Conservation (phyloP, 2,888 invertebrate genomes). For the Agrotis ipsilon region DNA sequence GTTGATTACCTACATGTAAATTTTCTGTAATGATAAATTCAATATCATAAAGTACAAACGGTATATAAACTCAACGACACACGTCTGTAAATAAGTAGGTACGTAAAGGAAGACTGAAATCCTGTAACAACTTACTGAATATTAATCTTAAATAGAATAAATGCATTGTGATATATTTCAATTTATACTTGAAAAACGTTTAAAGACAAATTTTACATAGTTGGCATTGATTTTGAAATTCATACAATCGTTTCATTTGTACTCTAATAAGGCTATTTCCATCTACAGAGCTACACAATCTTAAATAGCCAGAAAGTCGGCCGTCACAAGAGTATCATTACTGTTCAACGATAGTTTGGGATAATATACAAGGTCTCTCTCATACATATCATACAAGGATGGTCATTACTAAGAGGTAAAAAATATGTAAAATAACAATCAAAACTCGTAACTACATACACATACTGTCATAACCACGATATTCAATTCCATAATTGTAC, state of each 20-base stretch:
- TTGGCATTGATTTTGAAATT: constrained; percentile 23
- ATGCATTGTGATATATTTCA: constrained; percentile 62
- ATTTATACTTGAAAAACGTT: constrained; percentile 41
- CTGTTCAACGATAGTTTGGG: constrained; percentile 27
- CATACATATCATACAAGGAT: constrained; percentile 32
- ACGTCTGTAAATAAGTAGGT: constrained; percentile 32
- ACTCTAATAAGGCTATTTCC: constrained; percentile 37
- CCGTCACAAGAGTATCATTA: constrained; percentile 20
- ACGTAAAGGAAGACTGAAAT: constrained; percentile 72
- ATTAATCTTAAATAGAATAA: constrained; percentile 67
- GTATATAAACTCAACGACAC: constrained; percentile 44
- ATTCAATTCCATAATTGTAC: constrained; percentile 64
- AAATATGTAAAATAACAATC: constrained; percentile 58
- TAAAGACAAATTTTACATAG: constrained; percentile 22
- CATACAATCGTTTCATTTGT: constrained; percentile 44
- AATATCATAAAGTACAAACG: constrained; percentile 46
- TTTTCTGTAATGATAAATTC: constrained; percentile 34
- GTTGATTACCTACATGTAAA: constrained; percentile 49
- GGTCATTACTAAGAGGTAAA: constrained; percentile 32
- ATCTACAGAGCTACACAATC: constrained; percentile 26
- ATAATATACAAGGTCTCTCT: constrained; percentile 46
- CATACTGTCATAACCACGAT: constrained; percentile 42
- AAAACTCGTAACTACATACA: constrained; percentile 46
- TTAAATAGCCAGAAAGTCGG: constrained; percentile 1
- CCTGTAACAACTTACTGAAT: constrained; percentile 67